Conservation (phyloP, 1,140 invertebrate genomes). For the Monochamus saltuarius region DNA sequence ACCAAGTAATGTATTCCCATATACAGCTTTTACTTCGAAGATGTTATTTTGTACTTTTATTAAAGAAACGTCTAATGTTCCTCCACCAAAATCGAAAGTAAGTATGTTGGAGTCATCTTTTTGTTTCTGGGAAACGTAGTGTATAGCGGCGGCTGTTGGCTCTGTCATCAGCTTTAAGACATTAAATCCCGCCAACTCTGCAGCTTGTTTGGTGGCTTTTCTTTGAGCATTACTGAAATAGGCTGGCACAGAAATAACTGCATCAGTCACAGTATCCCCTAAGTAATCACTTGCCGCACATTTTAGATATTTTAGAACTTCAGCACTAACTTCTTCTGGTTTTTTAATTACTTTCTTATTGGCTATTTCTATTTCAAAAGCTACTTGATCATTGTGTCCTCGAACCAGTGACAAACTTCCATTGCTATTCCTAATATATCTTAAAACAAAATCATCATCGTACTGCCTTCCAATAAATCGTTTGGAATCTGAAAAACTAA, state of each 20-base stretch:
- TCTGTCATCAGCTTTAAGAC: slow-evolving; percentile 65
- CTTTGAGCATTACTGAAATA: slow-evolving; percentile 23
- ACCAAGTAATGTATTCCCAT: slow-evolving; percentile 63
- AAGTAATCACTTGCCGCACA: slow-evolving; percentile 1
- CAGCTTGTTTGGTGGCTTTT: slow-evolving; percentile 15
- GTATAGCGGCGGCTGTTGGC: slow-evolving; percentile 67
- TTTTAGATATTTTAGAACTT: slow-evolving; percentile 15
- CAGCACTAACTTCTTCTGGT: slow-evolving; percentile 13
- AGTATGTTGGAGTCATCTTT: slow-evolving; percentile 51
- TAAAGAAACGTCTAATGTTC: slow-evolving; percentile 77
- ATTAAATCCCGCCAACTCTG: slow-evolving; percentile 59
- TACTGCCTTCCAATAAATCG: background rate
- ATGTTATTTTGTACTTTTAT: slow-evolving; percentile 74
- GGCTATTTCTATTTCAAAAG: too few species aligned
- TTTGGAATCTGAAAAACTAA: background rate
- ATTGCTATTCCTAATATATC: too few species aligned
- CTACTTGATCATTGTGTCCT: too few species aligned
- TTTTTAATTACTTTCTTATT: slow-evolving; percentile 9
- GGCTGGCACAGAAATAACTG: slow-evolving; percentile 20
- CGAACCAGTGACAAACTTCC: background rate
- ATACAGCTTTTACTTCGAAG: slow-evolving; percentile 68
- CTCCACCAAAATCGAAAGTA: slow-evolving; percentile 66
- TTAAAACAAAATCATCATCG: too few species aligned
- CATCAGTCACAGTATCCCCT: slow-evolving; percentile 4
- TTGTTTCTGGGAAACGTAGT: slow-evolving; percentile 53